phyloP scores from a whole-genome alignment of 2,888 invertebrate species.

The Parelbella ahira region DNA sequence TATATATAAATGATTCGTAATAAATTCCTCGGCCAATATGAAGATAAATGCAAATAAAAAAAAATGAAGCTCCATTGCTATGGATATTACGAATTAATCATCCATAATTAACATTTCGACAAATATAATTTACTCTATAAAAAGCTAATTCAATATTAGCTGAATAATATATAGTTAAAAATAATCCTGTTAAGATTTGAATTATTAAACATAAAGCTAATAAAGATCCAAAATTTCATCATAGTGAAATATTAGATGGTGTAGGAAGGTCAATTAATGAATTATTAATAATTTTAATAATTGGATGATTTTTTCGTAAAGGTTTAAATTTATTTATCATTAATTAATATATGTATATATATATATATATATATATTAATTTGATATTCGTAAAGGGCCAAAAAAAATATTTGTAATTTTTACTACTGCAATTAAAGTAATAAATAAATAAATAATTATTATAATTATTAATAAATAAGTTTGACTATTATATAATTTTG shows the following conservation, averaged over 20 bases:
- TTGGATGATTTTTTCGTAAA: conserved; percentile 64
- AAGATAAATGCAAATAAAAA: conserved; percentile 85
- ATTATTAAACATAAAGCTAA: conserved; percentile 82
- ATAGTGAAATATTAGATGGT: conserved; percentile 81
- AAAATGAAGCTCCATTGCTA: conserved; percentile 86
- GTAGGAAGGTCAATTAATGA: conserved; percentile 82
- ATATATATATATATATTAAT: conserved; percentile 25
- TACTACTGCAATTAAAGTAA: conserved; percentile 79
- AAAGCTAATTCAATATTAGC: conserved; percentile 83
- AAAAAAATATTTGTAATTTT: conserved; percentile 80
- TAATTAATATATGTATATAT: too few relatives aligned
- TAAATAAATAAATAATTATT: conserved; percentile 81
- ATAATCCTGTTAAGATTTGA: conserved; percentile 85
- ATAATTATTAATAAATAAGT: conserved; percentile 71
- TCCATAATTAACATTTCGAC: conserved; percentile 85
- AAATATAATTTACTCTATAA: conserved; percentile 84
- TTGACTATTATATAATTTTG: conserved; percentile 77
- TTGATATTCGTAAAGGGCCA: conserved; percentile 54
- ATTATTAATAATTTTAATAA: conserved; percentile 80
- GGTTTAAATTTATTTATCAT: conserved; percentile 66
- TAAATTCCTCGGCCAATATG: conserved; percentile 84
- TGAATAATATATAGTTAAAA: conserved; percentile 85
- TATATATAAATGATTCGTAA: conserved; percentile 72
- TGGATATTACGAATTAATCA: conserved; percentile 84
- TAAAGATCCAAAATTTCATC: conserved; percentile 86